Evolutionary conservation across 2,888 invertebrate species (phyloP).

Genomic region (Synergus japonicus): DNA sequence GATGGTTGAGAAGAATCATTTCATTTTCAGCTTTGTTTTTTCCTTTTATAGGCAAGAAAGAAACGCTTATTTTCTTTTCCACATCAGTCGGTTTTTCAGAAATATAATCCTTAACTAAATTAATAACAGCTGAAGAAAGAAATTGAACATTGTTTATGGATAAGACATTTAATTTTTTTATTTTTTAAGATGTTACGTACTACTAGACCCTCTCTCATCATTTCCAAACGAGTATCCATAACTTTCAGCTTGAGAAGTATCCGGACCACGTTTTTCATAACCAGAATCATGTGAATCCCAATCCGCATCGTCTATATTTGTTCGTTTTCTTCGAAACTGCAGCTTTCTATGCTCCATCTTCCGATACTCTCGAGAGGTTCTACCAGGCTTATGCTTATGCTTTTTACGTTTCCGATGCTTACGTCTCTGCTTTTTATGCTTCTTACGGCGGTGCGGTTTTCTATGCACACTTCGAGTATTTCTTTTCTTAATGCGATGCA

Average conservation of each 20-base stretch:
- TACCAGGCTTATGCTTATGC: conserved; percentile 47
- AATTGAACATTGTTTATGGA: background rate
- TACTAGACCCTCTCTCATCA: background rate
- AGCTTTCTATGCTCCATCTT: conserved; percentile 53
- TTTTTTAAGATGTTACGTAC: background rate
- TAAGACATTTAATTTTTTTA: background rate
- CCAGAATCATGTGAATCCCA: conserved; percentile 53
- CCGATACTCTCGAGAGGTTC: conserved; percentile 43
- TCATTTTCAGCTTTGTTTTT: conserved; percentile 62
- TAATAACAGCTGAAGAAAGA: background rate
- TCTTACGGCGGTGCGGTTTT: conserved; percentile 29
- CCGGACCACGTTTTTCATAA: conserved; percentile 60
- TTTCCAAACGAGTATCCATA: background rate
- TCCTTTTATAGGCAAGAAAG: conserved; percentile 45
- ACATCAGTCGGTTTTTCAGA: background rate
- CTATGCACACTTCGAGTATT: conserved; percentile 46
- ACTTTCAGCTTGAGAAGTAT: conserved; percentile 29
- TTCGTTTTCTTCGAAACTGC: conserved; percentile 59
- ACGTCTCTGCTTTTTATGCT: conserved; percentile 42
- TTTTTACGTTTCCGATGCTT: conserved; percentile 49
- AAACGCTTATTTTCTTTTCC: conserved; percentile 34
- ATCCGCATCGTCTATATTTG: conserved; percentile 52
- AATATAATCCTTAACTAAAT: background rate
- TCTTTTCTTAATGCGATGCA: conserved; percentile 42
- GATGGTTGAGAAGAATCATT: conserved; percentile 62